Base-by-base conservation (phyloP, 2,888 invertebrate species). In the Teleiodes luculella region DNA sequence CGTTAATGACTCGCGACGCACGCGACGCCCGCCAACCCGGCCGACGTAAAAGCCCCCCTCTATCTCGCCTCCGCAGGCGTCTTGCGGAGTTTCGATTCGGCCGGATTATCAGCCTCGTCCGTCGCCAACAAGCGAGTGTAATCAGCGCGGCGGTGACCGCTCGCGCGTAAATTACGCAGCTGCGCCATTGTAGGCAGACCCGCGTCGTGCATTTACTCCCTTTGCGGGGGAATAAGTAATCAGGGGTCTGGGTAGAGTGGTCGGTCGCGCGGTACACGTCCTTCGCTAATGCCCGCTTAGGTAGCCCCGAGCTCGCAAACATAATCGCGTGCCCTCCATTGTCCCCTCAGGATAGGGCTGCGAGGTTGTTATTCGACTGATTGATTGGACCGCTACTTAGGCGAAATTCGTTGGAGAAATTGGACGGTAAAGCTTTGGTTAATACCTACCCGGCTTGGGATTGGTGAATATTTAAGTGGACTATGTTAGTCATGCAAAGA, bases 141-240 rank as follows among this genome's bases (percentile, higher is more conserved):
- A 86, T 85, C 85, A 85, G 83, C 80, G 76, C 69, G 74, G 43
- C 43, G 81, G 83, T 82, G 84, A 80, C 86, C 85, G 83, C 78
- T 84, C 86, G 82, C 86, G 86, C 86, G 85, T 86, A 85, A 85
- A 86, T 85, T 84, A 84, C 84, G 77, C 72, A 72, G 70, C 67
- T 62, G 60, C 67, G 48, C 83, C 75, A 72, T 33, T 62, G 45
- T 65, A 62, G 55, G 56, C 63, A 54, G 80, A 66, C 51, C 77
- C 61, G 58, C 67, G 60, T 28, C 59, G 43, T 54, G 54, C 51
- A 59, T 48, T 30, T 36, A 11, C 18, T 11, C 30, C 10, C 30
- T 30, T 33, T 48, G 20, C 49, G 45, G 20, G 8, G 35, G 54
- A 59, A 64, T 60, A 65, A 60, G 60, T 62, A 50, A 65, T 68